A percentile compares a stretch with the other conserved stretches of the same genome.
phyloP scores from a whole-genome alignment of 2,888 invertebrate species.

The Boloria euphrosyne region DNA sequence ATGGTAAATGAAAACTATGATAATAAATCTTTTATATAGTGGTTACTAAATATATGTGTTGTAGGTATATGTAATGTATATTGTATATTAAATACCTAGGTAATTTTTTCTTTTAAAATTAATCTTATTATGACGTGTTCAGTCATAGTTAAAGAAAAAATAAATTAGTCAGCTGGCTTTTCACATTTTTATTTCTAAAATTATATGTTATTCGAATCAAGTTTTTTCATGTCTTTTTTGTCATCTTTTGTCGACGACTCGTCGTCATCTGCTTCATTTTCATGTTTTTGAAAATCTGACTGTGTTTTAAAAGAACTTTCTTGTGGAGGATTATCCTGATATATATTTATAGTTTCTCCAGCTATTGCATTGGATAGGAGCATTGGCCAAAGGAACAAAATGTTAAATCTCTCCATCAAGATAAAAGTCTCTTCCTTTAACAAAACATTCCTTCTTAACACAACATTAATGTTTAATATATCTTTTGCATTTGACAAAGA shows the following conservation, averaged over 20 bases:
- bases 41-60: no score
- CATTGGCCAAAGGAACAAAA: conserved; percentile 65
- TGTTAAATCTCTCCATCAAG: conserved; percentile 58
- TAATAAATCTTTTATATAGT: no score
- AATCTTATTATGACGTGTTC: no score
- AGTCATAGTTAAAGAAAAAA: no score
- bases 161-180: no score
- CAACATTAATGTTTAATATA: conserved; percentile 44
- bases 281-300: background rate
- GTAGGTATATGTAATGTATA: no score
- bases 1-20: no score
- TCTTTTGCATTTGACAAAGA: conserved; percentile 33
- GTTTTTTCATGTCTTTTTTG: conserved; percentile 6
- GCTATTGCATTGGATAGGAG: conserved; percentile 53
- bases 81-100: no score
- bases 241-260: background rate
- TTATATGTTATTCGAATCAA: background rate
- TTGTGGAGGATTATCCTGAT: conserved; percentile 1
- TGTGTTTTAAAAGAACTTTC: conserved; percentile 12
- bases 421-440: conserved; percentile 50
- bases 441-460: conserved; percentile 49
- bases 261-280: conserved; percentile 7
- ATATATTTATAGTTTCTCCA: conserved; percentile 9
- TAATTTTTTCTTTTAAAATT: no score
- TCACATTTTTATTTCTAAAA: background rate